Evolutionary conservation across 2,797 vertebrate genomes (phyloP), one percentile per base, ranked within the genome.

Genomic region (Agapornis canus): DNA sequence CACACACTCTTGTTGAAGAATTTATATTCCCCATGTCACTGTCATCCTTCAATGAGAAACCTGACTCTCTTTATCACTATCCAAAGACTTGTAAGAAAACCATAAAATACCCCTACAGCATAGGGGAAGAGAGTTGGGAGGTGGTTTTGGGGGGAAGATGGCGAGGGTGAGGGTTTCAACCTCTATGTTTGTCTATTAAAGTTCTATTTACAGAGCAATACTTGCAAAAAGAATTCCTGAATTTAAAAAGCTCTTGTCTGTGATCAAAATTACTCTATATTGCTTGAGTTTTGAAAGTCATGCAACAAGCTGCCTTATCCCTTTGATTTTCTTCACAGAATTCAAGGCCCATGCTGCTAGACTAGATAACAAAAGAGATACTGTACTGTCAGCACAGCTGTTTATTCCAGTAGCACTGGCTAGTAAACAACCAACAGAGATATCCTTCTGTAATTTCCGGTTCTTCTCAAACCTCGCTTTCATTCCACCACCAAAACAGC

Each of bases 331-430:
- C 73, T 78, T 57, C 10, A 26, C 65, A 49, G 72, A 96, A 93
- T 68, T 90, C 45, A 49, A 85, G 80, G 83, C 89, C 54, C 92
- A 52, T 39, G 37, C 91, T 85, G 81, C 82, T 75, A 61, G 91
- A 71, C 54, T 31, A 57, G 77, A 25, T 78, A 71, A 98, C 96
- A 98, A 97, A 97, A 88, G 94, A 54, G 32, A 71, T 89, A 86
- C 95, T 98, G 83, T 97, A 48, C 48, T 84, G 22, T 43, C 51
- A 63, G 63, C 82, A 76, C 92, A 96, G 95, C 93, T 97, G 91
- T 95, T 97, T 94, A 84, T 86, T 92, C 77, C 94, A 92, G 68
- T 9, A 66, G 81, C 65, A 48, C 47, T 79, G 90, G 93, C 68
- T 54, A 59, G 82, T 76, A 94, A 96, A 90, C 93, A 90, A 47